Conservation (phyloP, 1,140 invertebrate genomes). For the Drosophila lacteicornis region DNA sequence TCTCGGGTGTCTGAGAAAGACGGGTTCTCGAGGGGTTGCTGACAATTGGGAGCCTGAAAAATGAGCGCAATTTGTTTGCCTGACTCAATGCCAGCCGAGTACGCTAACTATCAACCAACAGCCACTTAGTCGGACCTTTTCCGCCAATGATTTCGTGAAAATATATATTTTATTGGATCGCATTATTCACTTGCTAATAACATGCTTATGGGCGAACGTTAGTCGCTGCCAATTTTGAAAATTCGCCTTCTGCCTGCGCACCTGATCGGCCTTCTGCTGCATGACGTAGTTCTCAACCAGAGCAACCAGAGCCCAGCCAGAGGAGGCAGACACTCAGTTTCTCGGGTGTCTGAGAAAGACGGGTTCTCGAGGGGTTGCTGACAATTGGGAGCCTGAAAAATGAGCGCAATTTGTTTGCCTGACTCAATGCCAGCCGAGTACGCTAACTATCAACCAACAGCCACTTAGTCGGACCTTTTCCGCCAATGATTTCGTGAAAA, state of each 20-base stretch:
- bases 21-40: background rate
- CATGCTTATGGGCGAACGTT: constrained; percentile 63
- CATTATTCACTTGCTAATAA: constrained; percentile 72
- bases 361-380: background rate
- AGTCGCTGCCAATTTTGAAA: constrained; percentile 67
- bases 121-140: constrained; percentile 20
- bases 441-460: constrained; percentile 27
- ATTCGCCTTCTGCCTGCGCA: constrained; percentile 27
- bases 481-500: constrained; percentile 47
- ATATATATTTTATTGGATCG: constrained; percentile 66
- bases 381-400: constrained; percentile 66
- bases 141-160: constrained; percentile 43
- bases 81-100: constrained; percentile 45
- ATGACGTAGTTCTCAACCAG: constrained; percentile 67
- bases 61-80: constrained; percentile 75
- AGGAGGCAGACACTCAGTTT: too few relatives aligned
- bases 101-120: constrained; percentile 26
- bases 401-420: constrained; percentile 74
- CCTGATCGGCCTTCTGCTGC: constrained; percentile 57
- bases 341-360: constrained; percentile 1
- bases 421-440: constrained; percentile 46
- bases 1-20: background rate
- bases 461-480: constrained; percentile 16
- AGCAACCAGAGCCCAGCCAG: too few relatives aligned
- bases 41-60: constrained; percentile 63